Base-by-base conservation (phyloP, 2,797 vertebrate genomes). In the Enoplosus armatus region DNA sequence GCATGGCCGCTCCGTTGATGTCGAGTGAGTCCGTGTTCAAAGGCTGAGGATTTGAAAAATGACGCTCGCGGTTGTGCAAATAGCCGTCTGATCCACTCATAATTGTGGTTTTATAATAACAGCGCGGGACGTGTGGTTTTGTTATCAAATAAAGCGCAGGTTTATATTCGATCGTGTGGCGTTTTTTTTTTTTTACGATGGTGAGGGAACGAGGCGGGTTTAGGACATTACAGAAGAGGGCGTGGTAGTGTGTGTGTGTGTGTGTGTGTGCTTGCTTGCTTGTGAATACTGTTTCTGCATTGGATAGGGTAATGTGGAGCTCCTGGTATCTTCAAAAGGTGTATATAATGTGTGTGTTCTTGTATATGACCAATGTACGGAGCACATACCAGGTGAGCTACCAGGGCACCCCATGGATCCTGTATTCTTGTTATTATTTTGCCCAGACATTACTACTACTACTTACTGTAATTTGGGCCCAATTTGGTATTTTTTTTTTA, bases 161-260 rank as follows among this genome's bases (percentile, higher is more conserved):
- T 68, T 82, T 65, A 22, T 51, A n/a, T 58, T 56, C 37, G 29
- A 74, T 79, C 10, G 47, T 43, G 45, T 55, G 26, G 43, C n/a
- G 37, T 33, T 72, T n/a, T n/a, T n/a, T n/a, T n/a, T n/a, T 75
- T 58, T 76, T 58, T 76, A 54, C 1, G 18, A 24, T 3, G 3
- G 24, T 50, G 8, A 41, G 24, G 43, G 29, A 48, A 29, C 3
- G 24, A 56, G 5, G 51, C 55, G 51, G 53, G 29, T 72, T 70
- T 45, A 67, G 9, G 18, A 20, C 4, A 3, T 59, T 54, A 58
- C 3, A 53, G 58, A 62, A 58, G 26, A 58, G 43, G 50, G 72
- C 12, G 66, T 56, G 56, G 15, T 12, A 18, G 24, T 47, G 29
- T 48, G 54, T 58, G 45, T 60, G 29, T 60, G n/a, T 64, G 4